Base-by-base conservation (phyloP, 2,797 vertebrate species). In the Mastacembelus armatus region DNA sequence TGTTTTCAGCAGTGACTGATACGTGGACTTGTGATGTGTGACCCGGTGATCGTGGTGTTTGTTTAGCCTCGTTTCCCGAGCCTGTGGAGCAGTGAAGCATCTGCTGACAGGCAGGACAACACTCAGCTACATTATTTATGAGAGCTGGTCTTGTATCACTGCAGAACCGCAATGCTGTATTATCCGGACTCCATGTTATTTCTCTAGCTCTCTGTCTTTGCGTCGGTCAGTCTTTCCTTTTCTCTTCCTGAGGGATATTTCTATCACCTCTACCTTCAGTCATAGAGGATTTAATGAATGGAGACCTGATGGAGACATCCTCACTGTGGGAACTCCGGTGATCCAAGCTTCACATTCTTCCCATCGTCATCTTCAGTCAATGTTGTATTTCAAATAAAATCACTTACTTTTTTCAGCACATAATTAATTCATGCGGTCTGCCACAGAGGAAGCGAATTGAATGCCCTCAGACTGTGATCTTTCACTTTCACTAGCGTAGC, bases 41-140 rank as follows among this genome's bases (percentile, higher is more conserved):
- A 65, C 62, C 67, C 1, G 33, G n/a, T 42, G 18, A 6, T 27
- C 16, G 0, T 7, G 11, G 4, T 57, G 57, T 83, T 72, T 81
- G 61, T 77, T 78, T 32, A 52, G 76, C 47, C 38, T 35, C 21
- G 61, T 78, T 60, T 52, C 19, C 47, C 60, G 70, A 3, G 61
- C 18, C 71, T 33, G 48, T 65, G 62, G 14, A 65, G 66, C 3
- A 9, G 26, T 10, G 32, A 29, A 27, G 0, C 24, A 32, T 43
- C 69, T 50, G 70, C 71, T 57, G 42, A 32, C 66, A 35, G 52
- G 32, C 69, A 7, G 32, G 21, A 59, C 49, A 21, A 56, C 69
- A n/a, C 43, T 50, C 18, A 0, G 49, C 79, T 89, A 27, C 82
- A 84, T 89, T 88, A 92, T 90, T 91, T 71, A 90, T 90, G 60